Percentiles rank a stretch among this genome's conserved stretches.
Conservation (phyloP, 92 coral and sea anemone genomes). For the Actinernus sp. region DNA sequence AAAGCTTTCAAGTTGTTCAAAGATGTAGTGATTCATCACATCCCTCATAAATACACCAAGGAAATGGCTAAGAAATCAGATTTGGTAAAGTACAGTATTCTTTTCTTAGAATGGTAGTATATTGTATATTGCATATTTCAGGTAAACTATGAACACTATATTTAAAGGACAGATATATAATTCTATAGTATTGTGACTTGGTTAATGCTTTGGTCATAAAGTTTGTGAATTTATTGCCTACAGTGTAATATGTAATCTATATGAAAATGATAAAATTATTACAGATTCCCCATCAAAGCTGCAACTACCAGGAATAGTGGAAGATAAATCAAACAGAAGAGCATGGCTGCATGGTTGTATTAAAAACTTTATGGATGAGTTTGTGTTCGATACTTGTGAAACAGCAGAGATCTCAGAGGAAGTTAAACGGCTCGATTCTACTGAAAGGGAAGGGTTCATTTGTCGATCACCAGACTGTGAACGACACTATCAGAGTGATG, state of each 20-base stretch:
- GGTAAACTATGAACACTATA: too few species aligned
- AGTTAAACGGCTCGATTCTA: conserved; percentile 11
- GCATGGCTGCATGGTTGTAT: conserved; percentile 15
- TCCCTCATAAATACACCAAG: conserved; percentile 14
- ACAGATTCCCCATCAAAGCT: conserved; percentile 6
- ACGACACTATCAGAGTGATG: conserved; percentile 1
- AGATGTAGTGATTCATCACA: conserved; percentile 4
- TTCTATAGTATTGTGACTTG: too few species aligned
- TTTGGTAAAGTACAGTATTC: too few species aligned
- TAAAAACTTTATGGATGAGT: conserved; percentile 4
- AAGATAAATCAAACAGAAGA: conserved; percentile 5
- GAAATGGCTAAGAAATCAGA: conserved; percentile 30
- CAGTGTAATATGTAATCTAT: too few species aligned
- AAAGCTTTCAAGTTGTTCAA: not conserved
- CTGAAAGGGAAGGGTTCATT: conserved; percentile 11
- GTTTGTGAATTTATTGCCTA: too few species aligned
- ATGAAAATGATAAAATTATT: too few species aligned
- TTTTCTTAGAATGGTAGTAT: too few species aligned
- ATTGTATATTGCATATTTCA: too few species aligned
- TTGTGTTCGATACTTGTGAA: conserved; percentile 24
- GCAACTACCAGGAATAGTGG: conserved; percentile 3
- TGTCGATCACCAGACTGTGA: conserved; percentile 37
- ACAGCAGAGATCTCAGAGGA: conserved; percentile 5
- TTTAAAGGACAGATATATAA: too few species aligned
- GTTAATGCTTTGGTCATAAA: too few species aligned